phyloP scores from a whole-genome alignment of 2,113 vertebrate species.

The Sterna hirundo region DNA sequence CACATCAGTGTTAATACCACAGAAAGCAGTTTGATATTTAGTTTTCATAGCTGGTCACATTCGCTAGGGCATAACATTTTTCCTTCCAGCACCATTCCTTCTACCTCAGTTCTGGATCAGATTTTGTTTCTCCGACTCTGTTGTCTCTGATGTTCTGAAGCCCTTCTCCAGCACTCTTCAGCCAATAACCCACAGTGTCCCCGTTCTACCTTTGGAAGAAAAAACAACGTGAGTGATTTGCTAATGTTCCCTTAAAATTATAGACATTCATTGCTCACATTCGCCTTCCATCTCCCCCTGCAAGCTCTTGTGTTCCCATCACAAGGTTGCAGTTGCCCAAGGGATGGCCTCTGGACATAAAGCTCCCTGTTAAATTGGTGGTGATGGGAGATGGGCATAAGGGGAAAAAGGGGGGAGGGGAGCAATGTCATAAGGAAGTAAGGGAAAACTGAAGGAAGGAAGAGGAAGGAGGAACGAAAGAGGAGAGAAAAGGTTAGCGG shows the following conservation, averaged over 20 bases:
- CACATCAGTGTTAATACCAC: neutral
- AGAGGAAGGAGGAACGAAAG: neutral
- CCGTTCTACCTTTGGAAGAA: neutral
- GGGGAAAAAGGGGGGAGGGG: rapidly evolving
- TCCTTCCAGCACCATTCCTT: neutral
- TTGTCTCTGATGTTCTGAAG: neutral
- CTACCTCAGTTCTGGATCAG: neutral
- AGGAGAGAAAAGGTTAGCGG: neutral
- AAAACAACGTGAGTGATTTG: neutral
- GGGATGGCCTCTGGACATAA: neutral
- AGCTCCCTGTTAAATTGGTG: neutral
- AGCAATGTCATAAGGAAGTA: neutral
- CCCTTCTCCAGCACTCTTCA: neutral
- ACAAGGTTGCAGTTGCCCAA: neutral
- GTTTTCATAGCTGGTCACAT: neutral
- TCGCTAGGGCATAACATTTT: neutral
- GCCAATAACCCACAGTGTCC: neutral
- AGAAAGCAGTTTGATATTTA: neutral
- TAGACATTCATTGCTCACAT: neutral
- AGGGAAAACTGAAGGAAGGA: neutral
- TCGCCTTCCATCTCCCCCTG: neutral
- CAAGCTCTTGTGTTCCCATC: neutral
- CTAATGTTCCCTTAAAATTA: neutral
- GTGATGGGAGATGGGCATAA: neutral
- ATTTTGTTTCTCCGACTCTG: neutral